Evolutionary conservation across 92 coral and sea anemone species (phyloP).

Genomic region (Phenganax stokvisi): DNA sequence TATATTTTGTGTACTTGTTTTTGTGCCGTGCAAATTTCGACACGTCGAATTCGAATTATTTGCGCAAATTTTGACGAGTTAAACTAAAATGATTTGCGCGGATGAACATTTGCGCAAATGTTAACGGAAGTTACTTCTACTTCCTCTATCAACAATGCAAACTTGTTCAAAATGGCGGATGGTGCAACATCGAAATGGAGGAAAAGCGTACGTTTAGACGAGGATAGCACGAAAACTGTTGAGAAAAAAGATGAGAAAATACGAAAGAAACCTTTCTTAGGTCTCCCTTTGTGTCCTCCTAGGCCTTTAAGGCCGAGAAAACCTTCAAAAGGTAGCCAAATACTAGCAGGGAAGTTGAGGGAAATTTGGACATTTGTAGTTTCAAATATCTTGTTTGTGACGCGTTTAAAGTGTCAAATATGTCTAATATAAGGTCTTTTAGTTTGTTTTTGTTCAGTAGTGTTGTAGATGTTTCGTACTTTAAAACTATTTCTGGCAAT

Average conservation of each 20-base stretch:
- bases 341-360: neutral
- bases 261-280: conserved; percentile 16
- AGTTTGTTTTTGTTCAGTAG: neutral
- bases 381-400: neutral
- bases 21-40: neutral
- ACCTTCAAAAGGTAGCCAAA: conserved; percentile 32
- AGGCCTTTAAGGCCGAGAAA: conserved; percentile 24
- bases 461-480: neutral
- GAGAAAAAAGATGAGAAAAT: conserved; percentile 35
- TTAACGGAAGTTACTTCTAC: conserved; percentile 5
- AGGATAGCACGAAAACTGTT: conserved; percentile 21
- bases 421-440: neutral
- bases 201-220: conserved; percentile 31
- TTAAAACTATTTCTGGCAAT: neutral
- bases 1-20: neutral
- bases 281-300: conserved; percentile 23
- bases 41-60: neutral
- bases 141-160: conserved; percentile 39
- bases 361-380: neutral
- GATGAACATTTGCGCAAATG: too few species aligned
- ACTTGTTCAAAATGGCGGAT: conserved; percentile 32
- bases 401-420: neutral
- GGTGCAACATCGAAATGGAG: conserved; percentile 4
- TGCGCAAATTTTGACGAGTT: neutral
- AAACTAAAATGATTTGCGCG: too few species aligned